Conservation (phyloP, 1,140 invertebrate species). For the Drosophila neocordata region DNA sequence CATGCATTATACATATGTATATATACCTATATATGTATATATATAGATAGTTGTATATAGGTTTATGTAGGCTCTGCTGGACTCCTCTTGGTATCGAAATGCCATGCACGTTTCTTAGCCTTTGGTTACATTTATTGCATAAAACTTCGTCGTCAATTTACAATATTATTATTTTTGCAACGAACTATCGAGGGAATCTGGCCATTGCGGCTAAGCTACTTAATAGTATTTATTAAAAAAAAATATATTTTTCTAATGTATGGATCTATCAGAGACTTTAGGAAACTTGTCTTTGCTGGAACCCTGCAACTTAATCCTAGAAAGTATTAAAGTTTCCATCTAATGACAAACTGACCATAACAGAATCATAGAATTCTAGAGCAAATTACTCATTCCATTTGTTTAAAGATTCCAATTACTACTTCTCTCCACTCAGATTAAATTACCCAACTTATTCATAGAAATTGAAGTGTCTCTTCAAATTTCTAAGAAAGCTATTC, state of each 20-base stretch:
- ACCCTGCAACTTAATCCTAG: background rate
- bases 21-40: constrained; percentile 18
- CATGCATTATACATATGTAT: constrained; percentile 58
- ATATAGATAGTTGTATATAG: constrained; percentile 13
- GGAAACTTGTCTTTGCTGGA: too few relatives aligned
- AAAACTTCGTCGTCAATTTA: constrained; percentile 70
- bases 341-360: too few relatives aligned
- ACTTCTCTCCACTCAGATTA: background rate
- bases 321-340: background rate
- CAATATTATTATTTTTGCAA: constrained; percentile 63
- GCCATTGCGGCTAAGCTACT: too few relatives aligned
- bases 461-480: background rate
- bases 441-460: background rate
- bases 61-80: constrained; percentile 25
- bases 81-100: constrained; percentile 39
- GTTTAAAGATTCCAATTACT: background rate
- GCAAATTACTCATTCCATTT: too few relatives aligned
- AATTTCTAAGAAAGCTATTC: background rate
- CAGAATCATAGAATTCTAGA: background rate
- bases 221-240: too few relatives aligned
- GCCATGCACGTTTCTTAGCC: constrained; percentile 65
- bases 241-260: too few relatives aligned
- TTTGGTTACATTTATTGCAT: constrained; percentile 77
- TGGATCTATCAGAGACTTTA: too few relatives aligned
- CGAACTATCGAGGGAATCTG: constrained; percentile 24